These are phyloP conservation scores for Thunnus thynnus DNA, from an alignment of 2,113 vertebrate genomes.

Conservation along the genomic window DNA sequence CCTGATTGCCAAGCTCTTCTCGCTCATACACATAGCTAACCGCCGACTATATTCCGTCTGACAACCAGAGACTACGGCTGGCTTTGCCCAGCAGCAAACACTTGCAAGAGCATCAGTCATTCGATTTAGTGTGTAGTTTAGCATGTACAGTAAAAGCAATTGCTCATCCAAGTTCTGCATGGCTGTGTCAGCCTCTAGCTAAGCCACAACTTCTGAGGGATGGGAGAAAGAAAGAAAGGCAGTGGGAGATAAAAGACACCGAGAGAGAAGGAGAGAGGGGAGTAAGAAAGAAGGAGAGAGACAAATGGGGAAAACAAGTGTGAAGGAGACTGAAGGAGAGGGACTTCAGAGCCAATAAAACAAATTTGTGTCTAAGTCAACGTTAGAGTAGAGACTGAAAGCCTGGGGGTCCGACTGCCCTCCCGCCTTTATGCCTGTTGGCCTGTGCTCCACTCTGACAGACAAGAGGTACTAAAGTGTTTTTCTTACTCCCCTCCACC, in stretches of 20 bases:
- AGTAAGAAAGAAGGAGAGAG: conserved; percentile 40
- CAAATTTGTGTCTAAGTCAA: conserved; percentile 70
- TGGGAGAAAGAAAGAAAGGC: conserved; percentile 55
- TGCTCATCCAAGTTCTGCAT: conserved; percentile 72
- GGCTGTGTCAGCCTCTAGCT: conserved; percentile 74
- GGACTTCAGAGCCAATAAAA: conserved; percentile 77
- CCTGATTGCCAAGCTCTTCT: conserved; percentile 60
- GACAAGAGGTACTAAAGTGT: conserved; percentile 68
- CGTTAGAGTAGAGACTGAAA: conserved; percentile 52
- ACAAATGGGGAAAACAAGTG: conserved; percentile 74
- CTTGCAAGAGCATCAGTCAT: conserved; percentile 75
- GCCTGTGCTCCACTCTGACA: conserved; percentile 60
- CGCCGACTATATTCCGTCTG: conserved; percentile 57
- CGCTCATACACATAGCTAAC: conserved; percentile 50
- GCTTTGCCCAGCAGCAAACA: conserved; percentile 68
- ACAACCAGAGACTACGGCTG: conserved; percentile 71
- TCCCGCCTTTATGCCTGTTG: conserved; percentile 38
- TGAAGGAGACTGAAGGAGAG: conserved; percentile 77
- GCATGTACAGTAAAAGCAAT: conserved; percentile 78
- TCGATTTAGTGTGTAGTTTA: conserved; percentile 71
- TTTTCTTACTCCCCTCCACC: conserved; percentile 62
- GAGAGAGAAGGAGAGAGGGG: conserved; percentile 10
- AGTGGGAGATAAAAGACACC: conserved; percentile 47
- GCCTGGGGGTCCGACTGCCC: conserved; percentile 55
- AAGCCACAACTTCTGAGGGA: conserved; percentile 73